Conservation (phyloP, 2,797 vertebrate species). For the Rachycentron canadum region DNA sequence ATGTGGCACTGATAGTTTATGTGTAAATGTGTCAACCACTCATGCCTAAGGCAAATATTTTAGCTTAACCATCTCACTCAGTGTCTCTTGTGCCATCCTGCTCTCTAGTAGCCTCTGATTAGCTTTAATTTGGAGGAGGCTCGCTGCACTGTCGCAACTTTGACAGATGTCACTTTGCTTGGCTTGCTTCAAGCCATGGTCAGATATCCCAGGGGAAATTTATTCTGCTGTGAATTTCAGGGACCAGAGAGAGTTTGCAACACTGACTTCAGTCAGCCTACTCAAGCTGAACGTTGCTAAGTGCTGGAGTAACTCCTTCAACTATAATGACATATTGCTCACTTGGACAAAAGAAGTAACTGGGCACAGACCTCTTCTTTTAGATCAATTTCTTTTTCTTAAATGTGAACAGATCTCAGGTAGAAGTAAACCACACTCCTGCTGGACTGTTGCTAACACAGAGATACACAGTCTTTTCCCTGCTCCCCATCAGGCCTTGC, state of each 20-base stretch:
- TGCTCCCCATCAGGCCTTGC: neutral
- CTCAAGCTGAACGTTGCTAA: constrained; percentile 41
- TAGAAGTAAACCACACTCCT: neutral
- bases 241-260: constrained; percentile 55
- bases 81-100: constrained; percentile 24
- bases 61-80: constrained; percentile 29
- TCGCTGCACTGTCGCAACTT: constrained; percentile 58
- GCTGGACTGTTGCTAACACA: neutral
- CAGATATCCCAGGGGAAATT: constrained; percentile 69
- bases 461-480: neutral
- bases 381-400: constrained; percentile 5
- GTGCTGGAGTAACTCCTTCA: constrained; percentile 39
- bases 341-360: constrained; percentile 33
- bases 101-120: constrained; percentile 57
- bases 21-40: neutral
- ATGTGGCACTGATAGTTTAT: neutral
- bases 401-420: neutral
- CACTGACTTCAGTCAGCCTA: constrained; percentile 56
- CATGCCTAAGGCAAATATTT: constrained; percentile 19
- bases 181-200: constrained; percentile 61
- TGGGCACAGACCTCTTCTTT: constrained; percentile 23
- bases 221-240: constrained; percentile 74
- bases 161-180: constrained; percentile 77
- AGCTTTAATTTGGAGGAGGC: constrained; percentile 65
- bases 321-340: constrained; percentile 42